Evolutionary conservation across 2,888 invertebrate species (phyloP).

Genomic region (Hirtodrosophila duncani): DNA sequence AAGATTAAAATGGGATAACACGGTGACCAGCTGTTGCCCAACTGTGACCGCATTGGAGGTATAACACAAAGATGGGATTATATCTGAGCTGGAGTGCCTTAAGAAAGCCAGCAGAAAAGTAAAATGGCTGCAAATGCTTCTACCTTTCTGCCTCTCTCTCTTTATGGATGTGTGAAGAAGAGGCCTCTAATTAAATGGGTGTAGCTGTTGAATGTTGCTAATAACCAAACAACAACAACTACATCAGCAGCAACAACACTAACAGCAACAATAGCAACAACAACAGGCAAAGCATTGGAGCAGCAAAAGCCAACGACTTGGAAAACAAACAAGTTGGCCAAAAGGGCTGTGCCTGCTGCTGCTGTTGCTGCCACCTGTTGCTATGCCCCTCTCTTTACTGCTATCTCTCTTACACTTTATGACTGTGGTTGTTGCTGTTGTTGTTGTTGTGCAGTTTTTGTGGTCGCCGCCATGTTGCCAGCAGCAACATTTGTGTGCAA

Average conservation of each 20-base stretch:
- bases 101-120: conserved; percentile 2
- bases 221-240: conserved; percentile 42
- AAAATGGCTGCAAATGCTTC: conserved; percentile 59
- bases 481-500: background rate
- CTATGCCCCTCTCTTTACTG: conserved; percentile 5
- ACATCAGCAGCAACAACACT: conserved; percentile 11
- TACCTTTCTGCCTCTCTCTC: no score
- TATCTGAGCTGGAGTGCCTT: background rate
- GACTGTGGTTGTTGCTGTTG: background rate
- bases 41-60: no score
- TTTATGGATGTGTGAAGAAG: conserved; percentile 33
- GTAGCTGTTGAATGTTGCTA: conserved; percentile 61
- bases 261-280: conserved; percentile 10
- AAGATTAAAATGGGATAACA: no score
- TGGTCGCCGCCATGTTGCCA: conserved; percentile 25
- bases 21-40: no score
- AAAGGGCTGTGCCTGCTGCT: conserved; percentile 39
- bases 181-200: conserved; percentile 62
- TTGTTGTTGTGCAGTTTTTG: no score
- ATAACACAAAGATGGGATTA: background rate
- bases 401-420: background rate
- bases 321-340: conserved; percentile 46
- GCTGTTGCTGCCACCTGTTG: conserved; percentile 46
- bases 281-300: no score
- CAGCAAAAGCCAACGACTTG: conserved; percentile 37